Evolutionary conservation across 1,140 invertebrate genomes (phyloP), one percentile per base, ranked within the genome.

Genomic region (Cyrtorhinus lividipennis): DNA sequence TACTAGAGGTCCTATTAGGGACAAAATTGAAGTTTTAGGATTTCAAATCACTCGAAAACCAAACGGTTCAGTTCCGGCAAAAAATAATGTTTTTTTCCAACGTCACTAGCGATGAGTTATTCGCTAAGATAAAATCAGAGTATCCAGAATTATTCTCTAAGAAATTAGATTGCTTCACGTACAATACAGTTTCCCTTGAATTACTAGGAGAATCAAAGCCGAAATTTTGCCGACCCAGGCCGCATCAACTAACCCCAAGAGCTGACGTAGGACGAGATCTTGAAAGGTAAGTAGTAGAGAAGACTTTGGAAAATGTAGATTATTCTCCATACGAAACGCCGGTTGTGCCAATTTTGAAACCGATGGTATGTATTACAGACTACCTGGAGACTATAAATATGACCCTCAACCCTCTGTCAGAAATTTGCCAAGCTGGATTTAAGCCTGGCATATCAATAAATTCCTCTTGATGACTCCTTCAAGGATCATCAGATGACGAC

Each of bases 341-440:
- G 5, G 20, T 53, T 15, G 48, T 53, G 10, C 48, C 48, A 13
- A 53, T 53, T 5, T 20, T 53, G 48, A 53, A 53, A 53, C 10
- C 10, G 48, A 53, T 10, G 48, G 48, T 10, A 20, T 13, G 48
- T 53, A 53, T 5, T n/a, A n/a, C n/a, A n/a, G 48, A 5, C 48
- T 53, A 22, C 20, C 10, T 22, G 48, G 48, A 20, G 20, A 53
- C 20, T 53, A 10, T 20, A 53, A 53, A 22, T n/a, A 20, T 53
- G 18, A 15, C 48, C 5, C 10, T 53, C 5, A 53, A 53, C 20
- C 10, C 10, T 5, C 20, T 24, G 48, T 22, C 27, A n/a, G 24
- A 20, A 27, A 1, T 62, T 62, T 57, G 24, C 24, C 10, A 62
- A 62, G 30, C 30, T 62, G 1, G 62, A 62, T 53, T 26, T 62